Conservation (phyloP, 2,797 vertebrate species). For the Esox masquinongy region DNA sequence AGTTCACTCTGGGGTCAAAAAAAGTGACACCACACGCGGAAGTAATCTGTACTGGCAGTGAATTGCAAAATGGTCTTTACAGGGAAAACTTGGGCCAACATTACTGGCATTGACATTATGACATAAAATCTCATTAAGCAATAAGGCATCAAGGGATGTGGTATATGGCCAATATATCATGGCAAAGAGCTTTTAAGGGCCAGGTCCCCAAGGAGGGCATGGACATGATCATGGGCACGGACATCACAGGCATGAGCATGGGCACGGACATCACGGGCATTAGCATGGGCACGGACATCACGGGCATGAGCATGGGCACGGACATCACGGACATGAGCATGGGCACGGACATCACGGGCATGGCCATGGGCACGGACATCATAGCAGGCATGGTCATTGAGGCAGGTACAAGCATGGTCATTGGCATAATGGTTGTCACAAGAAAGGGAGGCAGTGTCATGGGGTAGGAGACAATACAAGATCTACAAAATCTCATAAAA, state of each 20-base stretch:
- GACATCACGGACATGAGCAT: background rate
- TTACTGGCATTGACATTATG: too few relatives aligned
- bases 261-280: background rate
- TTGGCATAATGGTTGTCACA: conserved; percentile 54
- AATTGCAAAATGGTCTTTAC: too few relatives aligned
- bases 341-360: background rate
- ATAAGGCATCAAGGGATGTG: too few relatives aligned
- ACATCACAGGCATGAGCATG: background rate
- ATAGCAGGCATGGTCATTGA: fast-evolving
- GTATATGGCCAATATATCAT: too few relatives aligned
- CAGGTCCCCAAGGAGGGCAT: too few relatives aligned
- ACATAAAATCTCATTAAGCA: too few relatives aligned
- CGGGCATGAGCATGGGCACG: background rate
- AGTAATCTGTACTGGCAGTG: too few relatives aligned
- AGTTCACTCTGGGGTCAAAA: too few relatives aligned
- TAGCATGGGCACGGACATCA: background rate
- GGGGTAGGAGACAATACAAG: conserved; percentile 44
- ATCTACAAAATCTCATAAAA: background rate
- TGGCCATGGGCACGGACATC: background rate
- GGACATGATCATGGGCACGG: too few relatives aligned
- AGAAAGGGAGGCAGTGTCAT: conserved; percentile 52
- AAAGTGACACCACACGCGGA: too few relatives aligned
- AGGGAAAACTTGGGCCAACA: too few relatives aligned
- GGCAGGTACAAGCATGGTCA: conserved; percentile 12
- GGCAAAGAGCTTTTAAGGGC: too few relatives aligned